Conservation (phyloP, 1,140 invertebrate genomes). For the Aphis gossypii region DNA sequence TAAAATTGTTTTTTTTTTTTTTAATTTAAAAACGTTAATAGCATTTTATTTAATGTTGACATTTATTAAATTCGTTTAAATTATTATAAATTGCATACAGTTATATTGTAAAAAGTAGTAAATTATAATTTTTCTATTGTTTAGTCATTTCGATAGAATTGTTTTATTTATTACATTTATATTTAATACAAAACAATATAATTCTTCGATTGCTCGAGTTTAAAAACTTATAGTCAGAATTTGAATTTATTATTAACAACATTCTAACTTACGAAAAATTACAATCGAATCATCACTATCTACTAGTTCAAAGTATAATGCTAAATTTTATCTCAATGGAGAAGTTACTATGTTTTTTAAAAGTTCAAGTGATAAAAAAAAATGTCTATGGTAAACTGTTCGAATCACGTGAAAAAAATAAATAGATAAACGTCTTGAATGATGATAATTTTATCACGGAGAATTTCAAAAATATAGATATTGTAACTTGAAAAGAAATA, state of each 20-base stretch:
- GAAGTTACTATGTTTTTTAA: not conserved
- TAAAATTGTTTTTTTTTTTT: no score
- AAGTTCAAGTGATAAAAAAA: not conserved
- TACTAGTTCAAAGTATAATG: not conserved
- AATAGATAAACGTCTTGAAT: not conserved
- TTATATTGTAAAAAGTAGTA: no score
- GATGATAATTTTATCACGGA: not conserved
- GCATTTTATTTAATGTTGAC: no score
- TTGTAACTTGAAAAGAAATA: not conserved
- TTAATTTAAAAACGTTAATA: not conserved
- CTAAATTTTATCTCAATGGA: not conserved
- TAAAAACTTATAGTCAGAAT: not conserved
- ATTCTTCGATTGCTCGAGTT: not conserved
- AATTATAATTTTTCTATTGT: no score
- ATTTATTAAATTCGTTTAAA: no score
- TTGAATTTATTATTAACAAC: not conserved
- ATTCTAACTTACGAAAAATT: not conserved
- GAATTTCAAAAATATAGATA: not conserved
- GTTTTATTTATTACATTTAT: no score
- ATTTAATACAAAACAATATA: not conserved
- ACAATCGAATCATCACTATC: not conserved
- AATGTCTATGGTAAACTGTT: not conserved
- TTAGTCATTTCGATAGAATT: no score
- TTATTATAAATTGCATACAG: no score
- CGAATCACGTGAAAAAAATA: not conserved